These are phyloP conservation scores for Pelecanoides urinatrix DNA, from an alignment of 2,113 vertebrate genomes.

Conservation along the genomic window DNA sequence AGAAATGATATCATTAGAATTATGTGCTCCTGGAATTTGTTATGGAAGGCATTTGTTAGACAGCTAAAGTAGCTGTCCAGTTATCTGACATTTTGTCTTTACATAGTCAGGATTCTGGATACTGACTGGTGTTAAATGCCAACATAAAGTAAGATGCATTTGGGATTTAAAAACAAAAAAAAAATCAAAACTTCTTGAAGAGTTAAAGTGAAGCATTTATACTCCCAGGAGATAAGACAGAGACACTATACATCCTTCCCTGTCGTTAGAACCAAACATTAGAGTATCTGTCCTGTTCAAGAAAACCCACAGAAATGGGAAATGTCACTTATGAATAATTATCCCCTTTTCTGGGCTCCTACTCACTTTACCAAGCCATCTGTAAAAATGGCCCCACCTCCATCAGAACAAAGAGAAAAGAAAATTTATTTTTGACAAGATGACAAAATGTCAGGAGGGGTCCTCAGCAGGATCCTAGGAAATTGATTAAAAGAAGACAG, in stretches of 20 bases:
- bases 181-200: not conserved
- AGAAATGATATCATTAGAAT: not conserved
- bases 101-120: not conserved
- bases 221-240: not conserved
- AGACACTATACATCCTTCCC: not conserved
- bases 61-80: not conserved
- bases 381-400: not conserved
- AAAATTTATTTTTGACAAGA: constrained; percentile 52
- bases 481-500: constrained; percentile 43
- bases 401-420: constrained; percentile 10
- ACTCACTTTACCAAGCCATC: constrained; percentile 50
- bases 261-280: constrained; percentile 3
- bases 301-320: constrained; percentile 47
- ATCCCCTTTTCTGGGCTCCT: constrained; percentile 18
- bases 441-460: constrained; percentile 22
- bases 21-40: not conserved
- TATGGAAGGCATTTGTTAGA: not conserved
- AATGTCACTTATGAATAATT: constrained; percentile 62
- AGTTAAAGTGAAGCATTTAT: not conserved
- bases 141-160: not conserved
- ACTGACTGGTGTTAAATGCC: not conserved
- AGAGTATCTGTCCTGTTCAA: constrained; percentile 17
- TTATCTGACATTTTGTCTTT: not conserved
- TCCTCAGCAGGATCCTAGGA: constrained; percentile 4
- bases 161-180: not conserved